Base-by-base conservation (phyloP, 2,797 vertebrate species). In the Micrastur ruficollis region DNA sequence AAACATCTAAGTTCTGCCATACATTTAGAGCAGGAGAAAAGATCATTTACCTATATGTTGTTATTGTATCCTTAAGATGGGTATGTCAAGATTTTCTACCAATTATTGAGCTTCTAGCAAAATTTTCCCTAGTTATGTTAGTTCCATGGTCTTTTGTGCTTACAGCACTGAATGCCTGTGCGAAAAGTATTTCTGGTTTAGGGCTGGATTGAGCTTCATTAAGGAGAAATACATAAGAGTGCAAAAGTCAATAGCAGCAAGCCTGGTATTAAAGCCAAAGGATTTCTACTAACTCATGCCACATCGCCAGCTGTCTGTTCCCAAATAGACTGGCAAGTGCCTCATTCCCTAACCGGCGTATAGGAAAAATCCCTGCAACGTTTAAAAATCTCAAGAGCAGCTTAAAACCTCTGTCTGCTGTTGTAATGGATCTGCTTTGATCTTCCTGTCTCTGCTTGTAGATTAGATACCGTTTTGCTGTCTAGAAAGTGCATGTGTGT, bases 251-350 rank as follows among this genome's bases (percentile, higher is more conserved):
- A 71, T 52, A 74, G 58, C 23, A 87, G 75, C 32, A 91, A 93
- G 31, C 13, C 7, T 65, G 25, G n/a, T 16, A 26, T 9, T 49
- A 21, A 81, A 91, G 36, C 1, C 3, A 50, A 70, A 82, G 19
- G 16, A 53, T 68, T 96, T 94, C 50, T 88, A 89, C 68, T 81
- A 86, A 84, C 76, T 93, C 76, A 81, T 58, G 56, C 59, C 70
- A 11, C 1, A 1, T 5, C 0, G 4, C 15, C 12, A 22, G 75
- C 12, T 56, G 25, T 36, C 86, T 74, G 38, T 11, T 80, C 21
- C 18, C 7, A 52, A 52, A 40, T 4, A 4, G 14, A 17, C 31
- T 34, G 21, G 11, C 7, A 34, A 58, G 6, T 15, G 12, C 61
- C 40, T 70, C 8, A 0, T 63, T 74, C 19, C 62, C 31, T 66